phyloP scores from a whole-genome alignment of 2,797 vertebrate species.

The Acrossocheilus fasciatus region DNA sequence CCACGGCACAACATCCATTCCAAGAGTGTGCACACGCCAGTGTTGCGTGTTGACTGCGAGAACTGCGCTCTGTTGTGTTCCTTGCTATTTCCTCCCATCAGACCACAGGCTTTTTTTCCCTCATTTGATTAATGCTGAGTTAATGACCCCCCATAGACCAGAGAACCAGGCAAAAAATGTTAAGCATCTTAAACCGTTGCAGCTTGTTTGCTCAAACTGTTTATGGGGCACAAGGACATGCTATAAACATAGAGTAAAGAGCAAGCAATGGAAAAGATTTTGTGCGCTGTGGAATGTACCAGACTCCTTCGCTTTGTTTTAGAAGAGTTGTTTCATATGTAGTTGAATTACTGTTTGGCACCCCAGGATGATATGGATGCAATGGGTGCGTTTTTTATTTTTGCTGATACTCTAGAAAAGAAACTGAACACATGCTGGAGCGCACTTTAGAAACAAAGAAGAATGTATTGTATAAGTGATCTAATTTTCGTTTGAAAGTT shows the following conservation, averaged over 20 bases:
- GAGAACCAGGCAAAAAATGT: slow-evolving; percentile 61
- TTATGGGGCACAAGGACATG: slow-evolving; percentile 56
- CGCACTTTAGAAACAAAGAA: not conserved
- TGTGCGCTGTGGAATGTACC: slow-evolving; percentile 50
- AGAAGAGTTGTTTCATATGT: slow-evolving; percentile 2
- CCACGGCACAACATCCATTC: slow-evolving; percentile 39
- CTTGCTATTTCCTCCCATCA: slow-evolving; percentile 58
- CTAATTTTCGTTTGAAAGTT: not conserved
- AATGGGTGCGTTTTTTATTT: not conserved
- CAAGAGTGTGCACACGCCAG: slow-evolving; percentile 41
- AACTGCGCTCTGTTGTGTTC: slow-evolving; percentile 43
- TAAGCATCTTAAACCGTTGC: slow-evolving; percentile 65
- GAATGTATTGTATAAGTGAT: not conserved
- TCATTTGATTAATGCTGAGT: slow-evolving; percentile 64
- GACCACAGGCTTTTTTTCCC: slow-evolving; percentile 54
- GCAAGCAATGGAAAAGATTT: slow-evolving; percentile 52
- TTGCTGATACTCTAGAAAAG: not conserved
- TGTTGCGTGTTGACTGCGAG: slow-evolving; percentile 58
- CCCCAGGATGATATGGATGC: not conserved
- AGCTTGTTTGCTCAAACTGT: slow-evolving; percentile 61
- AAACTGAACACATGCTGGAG: not conserved
- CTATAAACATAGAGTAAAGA: slow-evolving; percentile 59
- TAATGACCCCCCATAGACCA: slow-evolving; percentile 65
- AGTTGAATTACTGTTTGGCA: slow-evolving; percentile 9
- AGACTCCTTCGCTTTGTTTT: slow-evolving; percentile 21